Conservation (phyloP, 2,888 invertebrate species). For the Troides oblongomaculatus region DNA sequence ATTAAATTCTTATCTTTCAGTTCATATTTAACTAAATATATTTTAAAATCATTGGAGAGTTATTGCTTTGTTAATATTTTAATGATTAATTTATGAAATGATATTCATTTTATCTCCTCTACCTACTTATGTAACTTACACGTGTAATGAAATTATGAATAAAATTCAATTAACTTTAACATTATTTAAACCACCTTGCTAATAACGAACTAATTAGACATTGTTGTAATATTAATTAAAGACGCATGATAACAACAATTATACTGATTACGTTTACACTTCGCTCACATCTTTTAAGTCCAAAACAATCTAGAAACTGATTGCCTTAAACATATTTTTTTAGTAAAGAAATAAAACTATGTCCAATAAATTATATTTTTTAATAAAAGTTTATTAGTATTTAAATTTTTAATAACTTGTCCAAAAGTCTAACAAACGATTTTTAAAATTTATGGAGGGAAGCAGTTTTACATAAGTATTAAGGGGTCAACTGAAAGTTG, state of each 20-base stretch:
- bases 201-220: conserved; percentile 17
- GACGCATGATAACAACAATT: conserved; percentile 19
- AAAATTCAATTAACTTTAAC: not conserved
- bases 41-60: not conserved
- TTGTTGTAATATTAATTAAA: conserved; percentile 21
- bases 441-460: conserved; percentile 15
- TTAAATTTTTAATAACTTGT: not conserved
- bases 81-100: not conserved
- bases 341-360: no score
- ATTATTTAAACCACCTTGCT: conserved; percentile 23
- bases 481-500: conserved; percentile 20
- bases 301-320: not conserved
- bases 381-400: not conserved
- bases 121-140: not conserved
- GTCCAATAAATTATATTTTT: not conserved
- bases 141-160: not conserved
- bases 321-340: no score
- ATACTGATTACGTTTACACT: conserved; percentile 12
- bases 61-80: not conserved
- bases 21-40: not conserved
- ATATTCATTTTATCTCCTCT: not conserved
- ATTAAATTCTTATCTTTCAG: not conserved
- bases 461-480: conserved; percentile 15
- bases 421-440: conserved; percentile 5
- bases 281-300: not conserved